These are phyloP conservation scores for Podiceps cristatus DNA, from an alignment of 2,113 vertebrate species.

Conservation along the genomic window DNA sequence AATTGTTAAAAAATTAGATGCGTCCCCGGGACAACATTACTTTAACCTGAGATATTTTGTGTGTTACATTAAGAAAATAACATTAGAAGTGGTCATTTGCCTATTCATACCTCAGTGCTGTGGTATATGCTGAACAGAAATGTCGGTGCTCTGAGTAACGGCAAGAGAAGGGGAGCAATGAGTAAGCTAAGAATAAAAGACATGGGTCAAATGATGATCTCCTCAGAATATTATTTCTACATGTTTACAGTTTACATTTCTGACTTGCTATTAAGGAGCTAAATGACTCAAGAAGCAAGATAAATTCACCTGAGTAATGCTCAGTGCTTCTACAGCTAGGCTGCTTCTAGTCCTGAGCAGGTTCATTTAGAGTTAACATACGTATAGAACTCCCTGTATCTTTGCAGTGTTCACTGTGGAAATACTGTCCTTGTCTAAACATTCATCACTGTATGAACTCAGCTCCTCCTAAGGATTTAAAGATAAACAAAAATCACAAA, in stretches of 20 bases:
- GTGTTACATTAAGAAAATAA: neutral
- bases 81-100: neutral
- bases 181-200: neutral
- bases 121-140: neutral
- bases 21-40: neutral
- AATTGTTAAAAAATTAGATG: neutral
- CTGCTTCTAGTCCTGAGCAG: neutral
- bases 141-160: neutral
- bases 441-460: neutral
- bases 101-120: neutral
- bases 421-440: neutral
- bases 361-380: neutral
- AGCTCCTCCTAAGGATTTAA: neutral
- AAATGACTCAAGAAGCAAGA: neutral
- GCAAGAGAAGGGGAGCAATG: neutral
- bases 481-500: neutral
- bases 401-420: neutral
- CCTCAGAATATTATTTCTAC: neutral
- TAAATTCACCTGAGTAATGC: neutral
- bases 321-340: neutral
- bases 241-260: neutral
- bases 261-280: neutral
- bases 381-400: neutral
- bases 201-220: neutral
- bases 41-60: neutral